Percentiles rank a stretch among this genome's conserved stretches.
These are phyloP conservation scores for Monodelphis domestica DNA, from an alignment of 2,797 vertebrate species.

Conservation along the genomic window DNA sequence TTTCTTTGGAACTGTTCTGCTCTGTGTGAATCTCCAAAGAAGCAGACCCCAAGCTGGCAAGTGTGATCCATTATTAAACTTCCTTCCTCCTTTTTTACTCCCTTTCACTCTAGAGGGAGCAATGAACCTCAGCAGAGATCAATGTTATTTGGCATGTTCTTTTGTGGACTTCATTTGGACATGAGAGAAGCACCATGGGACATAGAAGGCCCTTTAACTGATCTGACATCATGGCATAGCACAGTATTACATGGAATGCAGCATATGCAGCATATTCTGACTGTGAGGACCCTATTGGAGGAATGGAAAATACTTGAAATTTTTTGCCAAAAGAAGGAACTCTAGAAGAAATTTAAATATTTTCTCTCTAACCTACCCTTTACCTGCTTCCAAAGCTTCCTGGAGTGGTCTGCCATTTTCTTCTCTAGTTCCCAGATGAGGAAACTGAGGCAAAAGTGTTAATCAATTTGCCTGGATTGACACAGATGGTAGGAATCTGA, in stretches of 20 bases:
- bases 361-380: background rate
- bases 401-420: no score
- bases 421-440: no score
- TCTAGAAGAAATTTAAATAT: background rate
- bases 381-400: background rate
- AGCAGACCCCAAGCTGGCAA: background rate
- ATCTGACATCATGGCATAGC: background rate
- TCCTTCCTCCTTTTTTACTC: background rate
- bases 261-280: background rate
- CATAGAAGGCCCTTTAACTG: background rate
- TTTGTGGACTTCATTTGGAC: conserved; percentile 47
- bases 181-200: background rate
- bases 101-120: conserved; percentile 53
- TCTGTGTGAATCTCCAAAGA: background rate
- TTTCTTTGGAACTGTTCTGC: background rate
- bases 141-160: conserved; percentile 18
- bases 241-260: background rate
- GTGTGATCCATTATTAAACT: background rate
- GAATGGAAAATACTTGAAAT: background rate
- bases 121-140: conserved; percentile 64
- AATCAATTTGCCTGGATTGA: no score
- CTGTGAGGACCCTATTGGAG: background rate
- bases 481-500: no score
- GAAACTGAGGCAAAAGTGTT: no score
- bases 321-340: background rate